These are phyloP conservation scores for Aphaenogaster ashmeadi DNA, from an alignment of 1,140 invertebrate genomes.

Conservation along the genomic window DNA sequence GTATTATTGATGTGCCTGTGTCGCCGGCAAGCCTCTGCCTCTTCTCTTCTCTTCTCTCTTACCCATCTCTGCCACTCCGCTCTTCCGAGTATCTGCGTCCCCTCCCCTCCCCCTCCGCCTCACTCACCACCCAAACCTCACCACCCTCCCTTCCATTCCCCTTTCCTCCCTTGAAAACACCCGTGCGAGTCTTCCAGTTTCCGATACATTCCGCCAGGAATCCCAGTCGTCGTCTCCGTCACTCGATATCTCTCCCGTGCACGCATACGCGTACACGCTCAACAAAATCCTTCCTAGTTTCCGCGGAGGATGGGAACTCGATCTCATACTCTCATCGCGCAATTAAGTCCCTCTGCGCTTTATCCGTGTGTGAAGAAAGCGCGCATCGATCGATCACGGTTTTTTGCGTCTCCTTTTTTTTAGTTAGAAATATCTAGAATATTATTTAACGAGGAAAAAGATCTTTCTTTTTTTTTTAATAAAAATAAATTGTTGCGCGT, in stretches of 20 bases:
- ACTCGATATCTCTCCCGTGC: conserved; percentile 53
- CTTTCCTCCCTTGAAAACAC: conserved; percentile 49
- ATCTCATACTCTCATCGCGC: conserved; percentile 18
- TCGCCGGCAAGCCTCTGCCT: conserved; percentile 72
- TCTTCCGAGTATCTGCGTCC: conserved; percentile 59
- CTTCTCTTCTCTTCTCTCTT: conserved; percentile 47
- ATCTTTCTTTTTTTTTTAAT: neutral
- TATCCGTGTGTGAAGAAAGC: neutral
- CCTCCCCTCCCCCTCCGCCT: neutral
- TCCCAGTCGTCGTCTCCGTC: conserved; percentile 62
- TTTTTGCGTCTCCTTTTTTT: neutral
- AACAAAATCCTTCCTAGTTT: conserved; percentile 23
- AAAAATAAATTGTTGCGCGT: neutral
- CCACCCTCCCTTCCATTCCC: neutral
- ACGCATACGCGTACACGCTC: conserved; percentile 36
- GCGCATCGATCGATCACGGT: neutral
- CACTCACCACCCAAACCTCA: conserved; percentile 29
- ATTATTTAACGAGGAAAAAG: neutral
- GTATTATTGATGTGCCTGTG: conserved; percentile 81
- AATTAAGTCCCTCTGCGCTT: neutral
- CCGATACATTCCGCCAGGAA: conserved; percentile 78
- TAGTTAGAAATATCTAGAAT: neutral
- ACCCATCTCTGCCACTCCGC: conserved; percentile 41
- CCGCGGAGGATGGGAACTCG: neutral
- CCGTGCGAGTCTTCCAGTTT: conserved; percentile 75